Base-by-base conservation (phyloP, 64 coral and sea anemone genomes). In the Platygyra sinensis region DNA sequence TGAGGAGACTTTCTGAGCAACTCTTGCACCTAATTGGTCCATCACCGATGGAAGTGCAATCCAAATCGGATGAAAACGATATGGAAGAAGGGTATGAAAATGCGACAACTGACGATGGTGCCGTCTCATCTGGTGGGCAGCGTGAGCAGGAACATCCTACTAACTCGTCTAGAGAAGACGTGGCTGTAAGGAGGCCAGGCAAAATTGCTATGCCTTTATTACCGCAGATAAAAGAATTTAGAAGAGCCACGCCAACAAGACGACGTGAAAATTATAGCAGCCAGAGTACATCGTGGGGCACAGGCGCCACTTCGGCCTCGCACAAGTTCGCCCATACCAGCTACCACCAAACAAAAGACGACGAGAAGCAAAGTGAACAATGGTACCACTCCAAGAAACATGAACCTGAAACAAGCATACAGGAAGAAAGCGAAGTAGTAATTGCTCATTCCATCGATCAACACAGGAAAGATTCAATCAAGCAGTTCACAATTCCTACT, bases 1-100 rank as follows among this genome's bases (percentile, higher is more conserved):
- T 92, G n/a, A 57, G 83, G 46, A 72, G 62, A 62, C 90, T 92
- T 61, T 92, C 90, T 24, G 52, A 87, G 27, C 82, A 92, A 17
- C 83, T 92, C 8, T 50, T 92, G 33, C 72, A 86, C 16, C 65
- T 92, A 15, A 92, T 86, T 30, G 76, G 38, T 31, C 83, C 83
- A 71, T 69, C 82, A 11, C 24, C 62, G 13, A 29, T 28, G 27
- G 62, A 71, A 29, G 42, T 46, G 60, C 36, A 17, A 25, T 50
- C 38, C 15, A 84, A 67, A 29, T 69, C 61, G 22, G 62, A 14
- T 18, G 61, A 46, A 49, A 69, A 12, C 24, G 20, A 42, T 5
- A 51, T 50, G 16, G 62, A 10, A 2, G 22, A 69, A 10, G 22
- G 36, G 20, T 12, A 0, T 12, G 46, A 83, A 30, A 62, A 17